Percentiles rank a stretch among this genome's conserved stretches.
phyloP scores from a whole-genome alignment of 1,140 invertebrate genomes.

The Lepidurus arcticus region DNA sequence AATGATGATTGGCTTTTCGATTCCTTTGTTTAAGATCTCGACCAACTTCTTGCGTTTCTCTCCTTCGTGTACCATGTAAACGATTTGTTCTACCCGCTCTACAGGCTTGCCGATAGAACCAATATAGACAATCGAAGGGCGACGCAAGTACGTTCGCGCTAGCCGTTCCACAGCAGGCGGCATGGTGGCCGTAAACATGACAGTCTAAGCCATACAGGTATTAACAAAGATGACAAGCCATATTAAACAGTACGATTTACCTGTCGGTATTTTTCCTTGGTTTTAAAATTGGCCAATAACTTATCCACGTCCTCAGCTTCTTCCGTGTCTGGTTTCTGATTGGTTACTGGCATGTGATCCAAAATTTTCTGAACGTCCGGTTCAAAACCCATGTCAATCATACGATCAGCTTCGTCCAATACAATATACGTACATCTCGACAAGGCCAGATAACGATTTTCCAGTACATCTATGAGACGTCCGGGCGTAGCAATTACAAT shows the following conservation, averaged over 20 bases:
- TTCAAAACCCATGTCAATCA: slow-evolving; percentile 99
- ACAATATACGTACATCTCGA: slow-evolving; percentile 93
- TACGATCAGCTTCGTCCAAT: slow-evolving; percentile 92
- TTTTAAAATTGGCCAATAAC: slow-evolving; percentile 89
- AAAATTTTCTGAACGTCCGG: slow-evolving; percentile 93
- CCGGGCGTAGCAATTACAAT: slow-evolving; percentile 99
- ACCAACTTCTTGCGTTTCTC: slow-evolving; percentile 88
- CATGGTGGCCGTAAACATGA: slow-evolving; percentile 99
- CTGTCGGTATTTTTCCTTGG: slow-evolving; percentile 95
- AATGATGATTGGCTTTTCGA: slow-evolving; percentile 96
- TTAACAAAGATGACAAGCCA: slow-evolving; percentile 1
- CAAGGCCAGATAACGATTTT: slow-evolving; percentile 95
- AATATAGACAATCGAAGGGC: slow-evolving; percentile 97
- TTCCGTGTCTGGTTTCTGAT: slow-evolving; percentile 96
- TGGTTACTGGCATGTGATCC: slow-evolving; percentile 97
- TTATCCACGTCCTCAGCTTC: slow-evolving; percentile 93
- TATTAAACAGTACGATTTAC: slow-evolving; percentile 42
- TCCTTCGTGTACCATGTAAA: slow-evolving; percentile 88
- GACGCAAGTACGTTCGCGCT: slow-evolving; percentile 85
- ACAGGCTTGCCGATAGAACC: slow-evolving; percentile 97
- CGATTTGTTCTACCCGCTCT: slow-evolving; percentile 95
- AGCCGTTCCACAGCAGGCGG: slow-evolving; percentile 93
- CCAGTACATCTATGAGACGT: slow-evolving; percentile 96
- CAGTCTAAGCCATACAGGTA: slow-evolving; percentile 61
- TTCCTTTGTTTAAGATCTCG: slow-evolving; percentile 74